A percentile compares a stretch with the other conserved stretches of the same genome.
Evolutionary conservation across 2,888 invertebrate species (phyloP).

Genomic region (Cotesia congregata): DNA sequence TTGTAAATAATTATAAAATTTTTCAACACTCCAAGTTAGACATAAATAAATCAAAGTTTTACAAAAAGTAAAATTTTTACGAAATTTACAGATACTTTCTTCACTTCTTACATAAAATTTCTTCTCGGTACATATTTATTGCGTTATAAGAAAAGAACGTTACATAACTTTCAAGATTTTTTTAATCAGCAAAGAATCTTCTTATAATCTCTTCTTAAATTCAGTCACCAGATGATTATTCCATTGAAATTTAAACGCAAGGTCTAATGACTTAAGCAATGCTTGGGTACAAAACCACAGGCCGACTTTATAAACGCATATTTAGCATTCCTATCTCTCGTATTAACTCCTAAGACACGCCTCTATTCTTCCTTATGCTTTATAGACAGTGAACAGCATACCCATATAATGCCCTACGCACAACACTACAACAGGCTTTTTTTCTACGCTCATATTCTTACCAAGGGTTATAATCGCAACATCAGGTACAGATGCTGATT

Average conservation of each 20-base stretch:
- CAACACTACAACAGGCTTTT: not conserved
- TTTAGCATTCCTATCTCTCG: conserved; percentile 45
- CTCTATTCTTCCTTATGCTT: conserved; percentile 5
- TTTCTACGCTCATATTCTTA: not conserved
- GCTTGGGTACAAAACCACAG: conserved; percentile 21
- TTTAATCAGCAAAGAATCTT: no score
- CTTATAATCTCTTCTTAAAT: not conserved
- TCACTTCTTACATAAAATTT: no score
- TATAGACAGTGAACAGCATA: not conserved
- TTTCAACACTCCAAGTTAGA: no score
- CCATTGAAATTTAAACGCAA: not conserved
- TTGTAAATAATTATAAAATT: no score
- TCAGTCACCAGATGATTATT: not conserved
- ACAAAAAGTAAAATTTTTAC: no score
- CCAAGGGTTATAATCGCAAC: not conserved
- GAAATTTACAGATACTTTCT: no score
- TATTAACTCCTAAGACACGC: conserved; percentile 31
- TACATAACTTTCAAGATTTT: no score
- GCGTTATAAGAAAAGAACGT: no score
- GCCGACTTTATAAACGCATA: conserved; percentile 28
- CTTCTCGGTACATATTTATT: no score
- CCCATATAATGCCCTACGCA: not conserved
- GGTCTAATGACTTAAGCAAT: conserved; percentile 12
- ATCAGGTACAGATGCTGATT: not conserved
- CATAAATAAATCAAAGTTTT: no score